Base-by-base conservation (phyloP, 2,888 invertebrate species). In the Epirrita christyi region DNA sequence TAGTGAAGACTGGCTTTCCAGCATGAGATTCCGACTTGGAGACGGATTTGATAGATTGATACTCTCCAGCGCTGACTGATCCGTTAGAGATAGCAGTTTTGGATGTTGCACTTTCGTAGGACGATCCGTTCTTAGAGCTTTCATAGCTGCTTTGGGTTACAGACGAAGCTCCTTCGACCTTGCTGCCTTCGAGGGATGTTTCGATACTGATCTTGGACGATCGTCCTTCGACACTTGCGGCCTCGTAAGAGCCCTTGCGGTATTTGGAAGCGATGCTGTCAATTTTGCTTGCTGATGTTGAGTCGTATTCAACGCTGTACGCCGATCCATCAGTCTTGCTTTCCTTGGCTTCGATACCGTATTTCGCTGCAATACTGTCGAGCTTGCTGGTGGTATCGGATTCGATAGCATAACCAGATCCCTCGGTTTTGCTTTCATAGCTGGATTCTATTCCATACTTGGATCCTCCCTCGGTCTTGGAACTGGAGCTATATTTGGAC, bases 1-100 rank as follows among this genome's bases (percentile, higher is more conserved):
- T 95, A 27, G 93, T 91, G 76, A 97, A 96, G 52, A 93, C 85
- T 1, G 97, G 97, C 69, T 93, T 95, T 59, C 95, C 95, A 56
- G 93, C 92, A 27, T 81, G 71, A 4, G 88, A 86, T 29, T 76
- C 84, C 0, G 87, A 83, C 59, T 80, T 85, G 0, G 76, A 76
- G 40, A 83, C 63, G 0, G 83, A 70, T 51, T 67, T 80, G 1
- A 67, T 64, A 0, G 85, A 72, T 60, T 81, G 73, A 34, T 70
- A 79, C 36, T 83, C 80, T 15, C 70, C 80, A 37, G 80, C 79
- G 54, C 63, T 73, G 2, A 82, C 66, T 0, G 88, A 83, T 2
- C 91, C 92, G 40, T 91, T 92, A 9, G 85, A 78, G 15, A 86
- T 59, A 34, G 80, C 70, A 34, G 78, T 81, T 64, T 83, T 89